phyloP scores from a whole-genome alignment of 2,888 invertebrate species.

The Agriopis aurantiaria region DNA sequence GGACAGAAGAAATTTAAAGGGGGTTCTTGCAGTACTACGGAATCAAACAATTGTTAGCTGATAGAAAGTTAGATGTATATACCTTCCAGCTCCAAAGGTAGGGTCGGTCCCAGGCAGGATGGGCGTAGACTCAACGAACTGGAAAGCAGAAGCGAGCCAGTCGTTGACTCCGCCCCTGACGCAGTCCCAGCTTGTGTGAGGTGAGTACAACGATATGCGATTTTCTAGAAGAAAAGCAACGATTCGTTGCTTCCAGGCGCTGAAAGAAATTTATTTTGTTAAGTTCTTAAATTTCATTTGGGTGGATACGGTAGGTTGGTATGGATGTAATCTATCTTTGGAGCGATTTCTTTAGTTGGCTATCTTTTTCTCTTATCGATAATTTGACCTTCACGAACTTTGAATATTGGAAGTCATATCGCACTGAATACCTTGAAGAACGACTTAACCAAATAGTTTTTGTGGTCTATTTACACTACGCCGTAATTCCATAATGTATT shows the following conservation, averaged over 20 bases:
- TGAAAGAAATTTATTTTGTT: constrained; percentile 53
- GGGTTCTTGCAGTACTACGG: too few species aligned
- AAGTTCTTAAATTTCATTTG: too few species aligned
- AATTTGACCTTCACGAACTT: constrained; percentile 7
- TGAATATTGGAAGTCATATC: background rate
- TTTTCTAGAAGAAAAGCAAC: constrained; percentile 93
- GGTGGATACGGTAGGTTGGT: too few species aligned
- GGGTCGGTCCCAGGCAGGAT: constrained; percentile 72
- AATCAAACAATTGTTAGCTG: too few species aligned
- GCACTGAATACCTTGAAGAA: too few species aligned
- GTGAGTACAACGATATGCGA: constrained; percentile 95
- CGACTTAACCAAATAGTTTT: too few species aligned
- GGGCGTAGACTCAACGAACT: constrained; percentile 68
- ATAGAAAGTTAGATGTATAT: constrained; percentile 18
- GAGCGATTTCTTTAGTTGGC: background rate
- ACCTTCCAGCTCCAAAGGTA: constrained; percentile 84
- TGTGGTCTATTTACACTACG: too few species aligned
- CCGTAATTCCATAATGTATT: too few species aligned
- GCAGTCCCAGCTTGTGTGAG: constrained; percentile 96
- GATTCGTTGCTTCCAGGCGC: constrained; percentile 93
- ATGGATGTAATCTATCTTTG: too few species aligned
- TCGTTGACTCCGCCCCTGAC: constrained; percentile 95
- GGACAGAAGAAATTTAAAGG: too few species aligned
- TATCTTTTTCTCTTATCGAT: background rate
- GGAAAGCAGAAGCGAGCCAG: constrained; percentile 93